A percentile compares a stretch with the other conserved stretches of the same genome.
Conservation (phyloP, 2,797 vertebrate genomes). For the Bryconaethiops microstoma region DNA sequence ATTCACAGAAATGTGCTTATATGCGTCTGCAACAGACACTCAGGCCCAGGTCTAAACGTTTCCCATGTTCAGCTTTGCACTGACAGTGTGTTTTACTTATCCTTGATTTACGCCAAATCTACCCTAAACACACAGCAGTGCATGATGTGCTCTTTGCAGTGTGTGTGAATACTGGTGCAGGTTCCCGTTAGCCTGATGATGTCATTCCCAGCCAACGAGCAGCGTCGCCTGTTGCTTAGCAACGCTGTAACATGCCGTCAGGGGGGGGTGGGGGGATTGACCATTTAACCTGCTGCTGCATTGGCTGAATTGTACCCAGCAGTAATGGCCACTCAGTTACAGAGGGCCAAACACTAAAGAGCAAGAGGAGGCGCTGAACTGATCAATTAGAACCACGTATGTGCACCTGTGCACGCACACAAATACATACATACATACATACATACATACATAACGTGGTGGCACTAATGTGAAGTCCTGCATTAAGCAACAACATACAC, state of each 20-base stretch:
- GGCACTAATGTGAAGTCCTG: neutral
- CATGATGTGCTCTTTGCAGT: neutral
- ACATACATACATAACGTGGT: neutral
- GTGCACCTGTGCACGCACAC: neutral
- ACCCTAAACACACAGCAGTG: neutral
- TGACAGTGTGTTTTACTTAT: neutral
- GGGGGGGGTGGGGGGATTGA: constrained; percentile 35
- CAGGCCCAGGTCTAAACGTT: too few relatives aligned
- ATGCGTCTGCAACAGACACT: too few relatives aligned
- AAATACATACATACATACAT: neutral
- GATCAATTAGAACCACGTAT: neutral
- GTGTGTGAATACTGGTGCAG: neutral
- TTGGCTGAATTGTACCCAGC: constrained; percentile 4
- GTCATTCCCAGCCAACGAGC: constrained; percentile 43
- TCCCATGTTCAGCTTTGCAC: too few relatives aligned
- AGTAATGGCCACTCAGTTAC: neutral
- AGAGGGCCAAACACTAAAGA: neutral
- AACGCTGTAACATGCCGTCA: constrained; percentile 32
- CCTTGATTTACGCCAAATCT: neutral
- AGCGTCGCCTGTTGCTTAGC: constrained; percentile 56
- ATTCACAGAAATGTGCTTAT: too few relatives aligned
- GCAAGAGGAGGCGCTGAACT: too few relatives aligned
- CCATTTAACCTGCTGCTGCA: constrained; percentile 41
- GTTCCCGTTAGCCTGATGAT: constrained; percentile 31
- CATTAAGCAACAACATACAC: constrained; percentile 12